A percentile compares a stretch with the other conserved stretches of the same genome.
phyloP scores from a whole-genome alignment of 2,113 vertebrate species.

The Heterotis niloticus region DNA sequence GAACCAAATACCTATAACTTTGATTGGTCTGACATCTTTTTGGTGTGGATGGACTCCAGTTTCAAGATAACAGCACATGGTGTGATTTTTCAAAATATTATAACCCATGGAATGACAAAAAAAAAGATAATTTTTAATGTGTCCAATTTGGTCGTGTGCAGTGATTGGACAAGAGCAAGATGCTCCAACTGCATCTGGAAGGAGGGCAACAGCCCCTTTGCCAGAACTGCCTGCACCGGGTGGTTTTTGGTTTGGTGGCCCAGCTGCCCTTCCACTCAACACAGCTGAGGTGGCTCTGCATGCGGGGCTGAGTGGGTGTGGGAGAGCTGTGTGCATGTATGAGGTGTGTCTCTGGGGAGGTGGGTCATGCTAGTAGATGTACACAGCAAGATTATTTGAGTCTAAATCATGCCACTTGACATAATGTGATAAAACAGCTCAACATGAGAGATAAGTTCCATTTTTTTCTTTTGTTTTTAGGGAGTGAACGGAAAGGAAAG shows the following conservation, averaged over 20 bases:
- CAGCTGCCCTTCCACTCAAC: constrained; percentile 51
- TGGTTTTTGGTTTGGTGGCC: constrained; percentile 22
- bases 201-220: constrained; percentile 40
- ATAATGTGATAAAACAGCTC: constrained; percentile 92
- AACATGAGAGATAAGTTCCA: constrained; percentile 94
- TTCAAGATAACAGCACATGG: constrained; percentile 46
- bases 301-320: constrained; percentile 54
- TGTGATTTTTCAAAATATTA: constrained; percentile 33
- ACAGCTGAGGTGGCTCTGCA: constrained; percentile 48
- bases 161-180: constrained; percentile 1
- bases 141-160: constrained; percentile 16
- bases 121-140: constrained; percentile 14
- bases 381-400: constrained; percentile 94
- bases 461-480: constrained; percentile 67
- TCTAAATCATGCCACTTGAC: constrained; percentile 86
- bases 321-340: constrained; percentile 70
- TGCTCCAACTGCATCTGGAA: constrained; percentile 42
- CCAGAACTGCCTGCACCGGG: not conserved
- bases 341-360: constrained; percentile 77
- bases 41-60: not conserved
- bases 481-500: constrained; percentile 58
- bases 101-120: constrained; percentile 35
- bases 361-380: constrained; percentile 91
- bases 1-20: constrained; percentile 27
- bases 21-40: not conserved